Evolutionary conservation across 35 echinoderm and acorn worm species (phyloP).

Genomic region (Ophioderma brevispina): DNA sequence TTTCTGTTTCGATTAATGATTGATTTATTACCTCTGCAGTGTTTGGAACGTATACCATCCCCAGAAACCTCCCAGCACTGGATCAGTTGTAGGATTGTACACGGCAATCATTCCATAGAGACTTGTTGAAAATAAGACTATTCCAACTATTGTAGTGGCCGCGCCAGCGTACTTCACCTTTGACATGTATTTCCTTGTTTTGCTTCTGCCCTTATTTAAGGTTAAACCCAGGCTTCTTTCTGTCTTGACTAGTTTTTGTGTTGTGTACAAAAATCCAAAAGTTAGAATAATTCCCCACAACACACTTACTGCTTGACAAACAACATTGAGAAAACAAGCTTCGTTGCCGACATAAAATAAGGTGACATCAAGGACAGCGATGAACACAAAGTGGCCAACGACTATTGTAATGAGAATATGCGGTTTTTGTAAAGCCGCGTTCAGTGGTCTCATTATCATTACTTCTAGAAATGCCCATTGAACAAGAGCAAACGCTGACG

Average conservation of each 20-base stretch:
- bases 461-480: conserved; percentile 17
- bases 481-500: conserved; percentile 32
- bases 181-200: background rate
- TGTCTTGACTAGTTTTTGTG: background rate
- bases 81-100: background rate
- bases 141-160: background rate
- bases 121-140: background rate
- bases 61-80: background rate
- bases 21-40: background rate
- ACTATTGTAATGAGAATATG: background rate
- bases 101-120: background rate
- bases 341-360: background rate
- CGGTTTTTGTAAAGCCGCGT: background rate
- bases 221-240: background rate
- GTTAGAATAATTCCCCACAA: conserved; percentile 7
- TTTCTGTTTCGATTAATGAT: no score
- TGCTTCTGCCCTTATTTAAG: background rate
- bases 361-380: conserved; percentile 2
- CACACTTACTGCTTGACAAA: conserved; percentile 11
- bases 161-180: background rate
- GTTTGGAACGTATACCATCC: background rate
- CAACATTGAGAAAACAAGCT: background rate
- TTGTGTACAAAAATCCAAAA: conserved; percentile 18
- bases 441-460: background rate
- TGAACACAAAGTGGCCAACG: background rate